Conservation (phyloP, 2,113 vertebrate species). For the Eudyptes chrysolophus region DNA sequence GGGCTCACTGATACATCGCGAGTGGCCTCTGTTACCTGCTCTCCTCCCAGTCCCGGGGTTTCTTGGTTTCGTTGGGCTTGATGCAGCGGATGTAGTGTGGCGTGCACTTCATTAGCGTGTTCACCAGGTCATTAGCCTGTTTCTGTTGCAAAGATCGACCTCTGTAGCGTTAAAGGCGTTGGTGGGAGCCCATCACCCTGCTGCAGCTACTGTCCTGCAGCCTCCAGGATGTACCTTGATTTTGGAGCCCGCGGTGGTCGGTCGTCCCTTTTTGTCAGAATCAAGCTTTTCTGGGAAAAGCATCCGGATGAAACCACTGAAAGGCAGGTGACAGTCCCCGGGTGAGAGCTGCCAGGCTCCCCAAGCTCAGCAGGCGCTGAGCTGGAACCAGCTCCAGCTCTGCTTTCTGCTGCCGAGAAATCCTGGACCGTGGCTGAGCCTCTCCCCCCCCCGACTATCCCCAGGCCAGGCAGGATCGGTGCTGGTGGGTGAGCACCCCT, state of each 20-base stretch:
- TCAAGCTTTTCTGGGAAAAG: conserved; percentile 95
- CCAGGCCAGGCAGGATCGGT: neutral
- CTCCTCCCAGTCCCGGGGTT: conserved; percentile 94
- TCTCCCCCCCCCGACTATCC: fast-evolving
- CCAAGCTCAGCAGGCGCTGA: neutral
- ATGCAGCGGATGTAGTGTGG: conserved; percentile 98
- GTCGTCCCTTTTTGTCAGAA: conserved; percentile 90
- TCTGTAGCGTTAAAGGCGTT: neutral
- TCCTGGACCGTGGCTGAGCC: fast-evolving
- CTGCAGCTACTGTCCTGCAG: neutral
- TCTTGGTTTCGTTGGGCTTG: conserved; percentile 97
- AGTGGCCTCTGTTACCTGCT: conserved; percentile 79
- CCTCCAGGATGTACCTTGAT: conserved; percentile 84
- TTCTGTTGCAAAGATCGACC: conserved; percentile 72
- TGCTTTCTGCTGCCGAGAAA: neutral
- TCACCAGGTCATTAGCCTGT: conserved; percentile 96
- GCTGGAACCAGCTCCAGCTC: neutral
- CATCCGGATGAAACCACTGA: conserved; percentile 85
- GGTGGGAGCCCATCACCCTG: neutral
- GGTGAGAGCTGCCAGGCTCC: neutral
- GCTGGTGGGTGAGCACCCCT: neutral
- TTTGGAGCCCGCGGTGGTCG: conserved; percentile 88
- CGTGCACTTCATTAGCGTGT: conserved; percentile 93
- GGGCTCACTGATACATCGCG: fast-evolving
- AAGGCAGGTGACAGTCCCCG: neutral